Evolutionary conservation across 1,140 invertebrate genomes (phyloP).

Genomic region (Brachionus plicatilis): DNA sequence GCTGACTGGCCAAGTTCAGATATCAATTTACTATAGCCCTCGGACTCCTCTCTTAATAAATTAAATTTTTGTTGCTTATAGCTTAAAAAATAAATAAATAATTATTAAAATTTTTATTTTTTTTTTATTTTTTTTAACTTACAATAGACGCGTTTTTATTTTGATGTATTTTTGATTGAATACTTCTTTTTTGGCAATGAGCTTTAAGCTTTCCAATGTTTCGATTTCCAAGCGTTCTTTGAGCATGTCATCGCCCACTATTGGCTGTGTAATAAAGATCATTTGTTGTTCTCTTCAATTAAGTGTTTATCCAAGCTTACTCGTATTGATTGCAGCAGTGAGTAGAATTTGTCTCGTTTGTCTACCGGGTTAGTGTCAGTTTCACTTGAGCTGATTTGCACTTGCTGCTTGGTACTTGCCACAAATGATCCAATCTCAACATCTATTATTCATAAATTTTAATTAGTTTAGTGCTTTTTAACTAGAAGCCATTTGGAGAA

Average conservation of each 20-base stretch:
- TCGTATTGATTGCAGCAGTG: neutral
- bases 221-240: slow-evolving; percentile 35
- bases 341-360: neutral
- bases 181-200: slow-evolving; percentile 53
- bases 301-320: neutral
- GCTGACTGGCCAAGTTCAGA: slow-evolving; percentile 79
- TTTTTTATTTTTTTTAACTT: slow-evolving; percentile 59
- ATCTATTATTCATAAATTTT: slow-evolving; percentile 26
- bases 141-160: slow-evolving; percentile 95
- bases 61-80: slow-evolving; percentile 99
- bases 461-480: neutral
- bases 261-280: neutral
- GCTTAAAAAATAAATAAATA: slow-evolving; percentile 59
- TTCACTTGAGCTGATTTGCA: neutral
- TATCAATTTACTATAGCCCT: slow-evolving; percentile 95
- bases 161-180: slow-evolving; percentile 95
- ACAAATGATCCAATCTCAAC: slow-evolving; percentile 4
- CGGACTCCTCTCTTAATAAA: slow-evolving; percentile 93
- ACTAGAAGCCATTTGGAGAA: slow-evolving; percentile 16
- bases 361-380: neutral
- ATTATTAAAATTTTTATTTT: neutral
- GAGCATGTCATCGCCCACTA: slow-evolving; percentile 7
- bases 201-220: neutral
- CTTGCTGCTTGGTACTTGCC: neutral
- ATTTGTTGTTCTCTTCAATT: neutral